Evolutionary conservation across 2,113 vertebrate genomes (phyloP).

Genomic region (Maccullochella peelii): DNA sequence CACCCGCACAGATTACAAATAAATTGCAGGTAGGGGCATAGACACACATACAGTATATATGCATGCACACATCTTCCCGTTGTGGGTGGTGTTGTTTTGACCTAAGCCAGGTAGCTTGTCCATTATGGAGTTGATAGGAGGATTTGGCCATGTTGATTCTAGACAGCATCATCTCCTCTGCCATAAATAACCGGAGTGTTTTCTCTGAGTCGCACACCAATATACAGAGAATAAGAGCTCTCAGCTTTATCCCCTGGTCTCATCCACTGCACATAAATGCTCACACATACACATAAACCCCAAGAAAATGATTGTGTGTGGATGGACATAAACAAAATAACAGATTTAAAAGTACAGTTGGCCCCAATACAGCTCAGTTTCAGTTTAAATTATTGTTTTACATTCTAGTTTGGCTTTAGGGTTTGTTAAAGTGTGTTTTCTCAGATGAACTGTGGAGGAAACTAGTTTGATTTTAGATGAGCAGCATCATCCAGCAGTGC

Average conservation of each 20-base stretch:
- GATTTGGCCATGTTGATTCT: slow-evolving; percentile 84
- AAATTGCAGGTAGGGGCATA: slow-evolving; percentile 61
- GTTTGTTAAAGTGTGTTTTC: slow-evolving; percentile 49
- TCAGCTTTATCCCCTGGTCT: slow-evolving; percentile 63
- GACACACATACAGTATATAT: slow-evolving; percentile 61
- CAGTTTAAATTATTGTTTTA: slow-evolving; percentile 51
- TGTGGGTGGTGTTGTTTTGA: slow-evolving; percentile 80
- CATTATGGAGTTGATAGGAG: slow-evolving; percentile 84
- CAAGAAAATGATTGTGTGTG: slow-evolving; percentile 47
- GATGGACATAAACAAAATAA: slow-evolving; percentile 50
- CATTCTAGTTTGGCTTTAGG: slow-evolving; percentile 47
- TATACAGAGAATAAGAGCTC: slow-evolving; percentile 73
- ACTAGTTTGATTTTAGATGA: slow-evolving; percentile 74
- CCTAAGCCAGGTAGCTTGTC: slow-evolving; percentile 78
- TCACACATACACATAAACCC: slow-evolving; percentile 32
- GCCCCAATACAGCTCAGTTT: slow-evolving; percentile 40
- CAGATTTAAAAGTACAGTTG: slow-evolving; percentile 58
- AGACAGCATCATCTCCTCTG: slow-evolving; percentile 70
- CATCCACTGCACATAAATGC: slow-evolving; percentile 38
- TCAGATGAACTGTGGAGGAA: slow-evolving; percentile 35
- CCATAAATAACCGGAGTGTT: slow-evolving; percentile 78
- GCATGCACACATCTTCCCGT: slow-evolving; percentile 58
- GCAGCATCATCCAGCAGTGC: slow-evolving; percentile 56
- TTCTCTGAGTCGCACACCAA: slow-evolving; percentile 71
- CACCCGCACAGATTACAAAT: slow-evolving; percentile 65